Evolutionary conservation across 2,888 invertebrate genomes (phyloP), one percentile per base, ranked within the genome.

Genomic region (Sphaerophoria rueppellii): DNA sequence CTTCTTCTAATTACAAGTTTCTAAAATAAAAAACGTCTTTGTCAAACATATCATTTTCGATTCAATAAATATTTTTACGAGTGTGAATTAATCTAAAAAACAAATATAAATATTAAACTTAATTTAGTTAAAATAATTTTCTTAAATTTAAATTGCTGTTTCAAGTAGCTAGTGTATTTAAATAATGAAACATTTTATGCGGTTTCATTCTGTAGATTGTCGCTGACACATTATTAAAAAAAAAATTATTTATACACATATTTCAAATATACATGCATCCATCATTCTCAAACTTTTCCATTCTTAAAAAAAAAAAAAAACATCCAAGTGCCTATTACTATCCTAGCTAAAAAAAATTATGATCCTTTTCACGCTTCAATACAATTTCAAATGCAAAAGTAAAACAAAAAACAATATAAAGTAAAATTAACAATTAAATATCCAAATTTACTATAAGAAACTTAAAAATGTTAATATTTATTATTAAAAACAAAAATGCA

Each of bases 311-410:
- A 46, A 63, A 32, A 57, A 48, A 65, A 43, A 40, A 74, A 70
- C 71, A 80, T 83, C 80, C 79, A 83, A 83, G 83, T 83, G 83
- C 83, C 83, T 83, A 75, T 72, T 83, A 83, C 83, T 83, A 58
- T 80, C 79, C 71, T 75, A 80, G 75, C 83, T 80, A 60, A 79
- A 50, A n/a, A 16, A 11, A 50, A 40, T n/a, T 9, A 46, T 9
- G 40, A 54, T 54, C 37, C 70, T 82, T 63, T 78, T 73, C 63
- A 43, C 69, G 60, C 61, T 77, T 61, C 34, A 48, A 37, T 24
- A 69, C 11, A 63, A 70, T 75, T 58, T 57, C 50, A 75, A 43
- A 70, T 75, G 11, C 48, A 52, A 55, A 60, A 55, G 16, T 14
- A 37, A 43, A 63, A 55, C 9, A 60, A 40, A 43, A 16, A 37